Evolutionary conservation across 2,888 invertebrate species (phyloP).

Genomic region (Graphium colonna): DNA sequence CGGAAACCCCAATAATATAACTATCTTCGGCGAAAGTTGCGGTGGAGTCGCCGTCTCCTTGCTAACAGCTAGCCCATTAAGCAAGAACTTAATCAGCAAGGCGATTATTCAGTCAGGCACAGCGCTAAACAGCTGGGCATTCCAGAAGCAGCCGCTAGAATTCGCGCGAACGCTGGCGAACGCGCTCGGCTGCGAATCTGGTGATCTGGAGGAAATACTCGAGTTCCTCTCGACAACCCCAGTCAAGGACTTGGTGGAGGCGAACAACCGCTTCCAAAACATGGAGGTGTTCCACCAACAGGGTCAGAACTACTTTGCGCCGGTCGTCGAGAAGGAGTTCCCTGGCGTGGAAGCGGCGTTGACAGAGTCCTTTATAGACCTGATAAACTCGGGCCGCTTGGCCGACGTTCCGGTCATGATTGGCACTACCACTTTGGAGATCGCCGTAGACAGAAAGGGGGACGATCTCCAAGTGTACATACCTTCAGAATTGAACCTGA

Average conservation of each 20-base stretch:
- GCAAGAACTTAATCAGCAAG: conserved; percentile 57
- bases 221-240: conserved; percentile 60
- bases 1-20: conserved; percentile 63
- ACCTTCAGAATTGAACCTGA: conserved; percentile 52
- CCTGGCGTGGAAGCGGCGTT: conserved; percentile 55
- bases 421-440: conserved; percentile 54
- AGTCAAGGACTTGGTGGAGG: conserved; percentile 57
- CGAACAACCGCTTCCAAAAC: conserved; percentile 21
- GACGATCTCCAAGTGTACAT: conserved; percentile 59
- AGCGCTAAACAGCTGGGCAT: conserved; percentile 41
- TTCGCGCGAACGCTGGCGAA: conserved; percentile 53
- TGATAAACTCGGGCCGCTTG: conserved; percentile 59
- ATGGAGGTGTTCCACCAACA: conserved; percentile 30
- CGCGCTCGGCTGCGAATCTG: conserved; percentile 54
- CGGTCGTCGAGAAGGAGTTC: conserved; percentile 66
- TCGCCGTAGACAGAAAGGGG: conserved; percentile 37
- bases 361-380: conserved; percentile 54
- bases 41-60: conserved; percentile 51
- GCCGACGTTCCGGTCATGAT: conserved; percentile 63
- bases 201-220: conserved; percentile 53
- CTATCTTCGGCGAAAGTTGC: conserved; percentile 64
- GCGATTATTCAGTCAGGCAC: conserved; percentile 65
- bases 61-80: conserved; percentile 58
- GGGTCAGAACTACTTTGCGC: conserved; percentile 34
- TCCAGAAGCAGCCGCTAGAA: conserved; percentile 54